Percentiles rank a stretch among this genome's conserved stretches.
phyloP scores from a whole-genome alignment of 2,888 invertebrate genomes.

The Melanchra persicariae region DNA sequence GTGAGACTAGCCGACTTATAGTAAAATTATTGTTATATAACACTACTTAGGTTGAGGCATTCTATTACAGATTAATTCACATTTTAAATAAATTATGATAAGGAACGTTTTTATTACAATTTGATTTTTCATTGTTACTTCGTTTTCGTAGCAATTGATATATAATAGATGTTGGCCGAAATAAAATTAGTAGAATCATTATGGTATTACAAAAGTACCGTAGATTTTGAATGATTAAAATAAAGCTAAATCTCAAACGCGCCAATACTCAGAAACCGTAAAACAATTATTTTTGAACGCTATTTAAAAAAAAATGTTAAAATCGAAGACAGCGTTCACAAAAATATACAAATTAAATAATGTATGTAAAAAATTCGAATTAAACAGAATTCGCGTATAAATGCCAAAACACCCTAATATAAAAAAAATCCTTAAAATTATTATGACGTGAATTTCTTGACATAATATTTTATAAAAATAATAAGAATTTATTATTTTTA shows the following conservation, averaged over 20 bases:
- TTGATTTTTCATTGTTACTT: slow-evolving; percentile 4
- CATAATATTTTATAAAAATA: too few relatives aligned
- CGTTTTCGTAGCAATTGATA: slow-evolving; percentile 3
- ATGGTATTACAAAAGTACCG: background rate
- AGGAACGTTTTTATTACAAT: slow-evolving; percentile 58
- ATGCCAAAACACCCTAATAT: slow-evolving; percentile 63
- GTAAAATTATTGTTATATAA: slow-evolving; percentile 34
- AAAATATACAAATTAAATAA: slow-evolving; percentile 4
- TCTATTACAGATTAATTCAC: slow-evolving; percentile 28
- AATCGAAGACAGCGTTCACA: slow-evolving; percentile 4
- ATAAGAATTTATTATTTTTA: slow-evolving; percentile 29
- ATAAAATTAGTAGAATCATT: background rate
- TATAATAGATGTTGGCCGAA: background rate
- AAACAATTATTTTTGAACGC: slow-evolving; percentile 1
- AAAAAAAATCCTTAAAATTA: slow-evolving; percentile 31
- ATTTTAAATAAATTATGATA: slow-evolving; percentile 49
- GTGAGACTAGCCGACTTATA: slow-evolving; percentile 55
- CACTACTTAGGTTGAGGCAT: slow-evolving; percentile 60
- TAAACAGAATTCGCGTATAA: slow-evolving; percentile 37
- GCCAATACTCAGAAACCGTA: slow-evolving; percentile 11
- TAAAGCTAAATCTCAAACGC: slow-evolving; percentile 16
- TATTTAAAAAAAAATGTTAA: background rate
- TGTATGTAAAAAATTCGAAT: slow-evolving; percentile 10
- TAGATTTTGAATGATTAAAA: background rate
- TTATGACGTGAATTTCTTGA: slow-evolving; percentile 48